Base-by-base conservation (phyloP, 2,888 invertebrate species). In the Euplagia quadripunctaria region DNA sequence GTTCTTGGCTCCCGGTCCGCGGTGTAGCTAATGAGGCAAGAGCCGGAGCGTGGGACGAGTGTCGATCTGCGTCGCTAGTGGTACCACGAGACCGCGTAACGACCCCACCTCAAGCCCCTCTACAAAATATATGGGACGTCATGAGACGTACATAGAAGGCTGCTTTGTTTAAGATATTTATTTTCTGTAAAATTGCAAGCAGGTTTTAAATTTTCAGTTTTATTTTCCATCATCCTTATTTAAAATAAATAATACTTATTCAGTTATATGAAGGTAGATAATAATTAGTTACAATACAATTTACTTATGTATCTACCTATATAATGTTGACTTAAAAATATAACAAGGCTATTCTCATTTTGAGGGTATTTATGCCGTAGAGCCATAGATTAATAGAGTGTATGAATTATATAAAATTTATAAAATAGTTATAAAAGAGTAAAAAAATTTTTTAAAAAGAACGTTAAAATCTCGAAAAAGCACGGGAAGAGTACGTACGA, bases 21-120 rank as follows among this genome's bases (percentile, higher is more conserved):
- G 80, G 80, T 78, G 65, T 72, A 79, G 79, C 82, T 89, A 89
- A 89, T 89, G 88, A 88, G 86, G 82, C 86, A 80, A 79, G 80
- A 82, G 74, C 71, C 20, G 75, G 72, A 78, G 81, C 72, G 73
- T 73, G 78, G 76, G 77, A 83, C 75, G 80, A 84, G 84, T 78
- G 82, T 78, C 79, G 67, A 79, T 79, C 77, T 79, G 71, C 80
- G 77, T 77, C 72, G 67, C 79, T 77, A 74, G 77, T 76, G 73
- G 73, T 71, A 61, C 74, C 77, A 72, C 83, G 71, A 41, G 64
- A 81, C 79, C 83, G 68, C 79, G 75, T 76, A 82, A 84, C 71
- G 81, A 85, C 31, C 55, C 63, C 72, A 67, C 74, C 77, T 81
- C 79, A 77, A 72, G 76, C 72, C 73, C 64, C 73, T 49, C 71